Evolutionary conservation across 1,140 invertebrate species (phyloP).

Genomic region (Diabrotica undecimpunctata): DNA sequence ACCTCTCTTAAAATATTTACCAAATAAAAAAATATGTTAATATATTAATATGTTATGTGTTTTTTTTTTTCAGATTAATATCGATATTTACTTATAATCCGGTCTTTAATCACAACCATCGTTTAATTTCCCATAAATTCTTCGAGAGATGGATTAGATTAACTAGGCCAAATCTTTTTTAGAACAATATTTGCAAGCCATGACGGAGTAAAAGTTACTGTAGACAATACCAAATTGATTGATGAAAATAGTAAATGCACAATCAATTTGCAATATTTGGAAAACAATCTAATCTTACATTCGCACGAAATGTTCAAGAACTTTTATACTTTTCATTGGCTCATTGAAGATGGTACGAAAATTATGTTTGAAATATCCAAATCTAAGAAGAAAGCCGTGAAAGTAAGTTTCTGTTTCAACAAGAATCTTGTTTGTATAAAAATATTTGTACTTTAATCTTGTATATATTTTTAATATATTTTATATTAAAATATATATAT

Average conservation of each 20-base stretch:
- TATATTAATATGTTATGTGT: too few species aligned
- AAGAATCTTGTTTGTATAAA: too few species aligned
- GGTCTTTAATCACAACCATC: too few species aligned
- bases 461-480: too few species aligned
- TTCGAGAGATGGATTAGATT: too few species aligned
- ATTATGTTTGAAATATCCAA: constrained; percentile 23
- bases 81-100: too few species aligned
- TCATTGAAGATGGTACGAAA: constrained; percentile 25
- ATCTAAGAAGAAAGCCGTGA: neutral
- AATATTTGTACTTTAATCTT: too few species aligned
- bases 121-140: too few species aligned
- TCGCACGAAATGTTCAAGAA: constrained; percentile 9
- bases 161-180: neutral
- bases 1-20: too few species aligned
- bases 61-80: too few species aligned
- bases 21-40: too few species aligned
- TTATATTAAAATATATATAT: too few species aligned
- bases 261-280: constrained; percentile 23
- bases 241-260: constrained; percentile 23
- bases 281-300: constrained; percentile 24
- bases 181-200: constrained; percentile 32
- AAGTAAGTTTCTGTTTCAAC: neutral
- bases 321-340: constrained; percentile 12
- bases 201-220: constrained; percentile 31
- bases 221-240: constrained; percentile 32